Evolutionary conservation across 2,888 invertebrate genomes (phyloP).

Genomic region (Bugulina stolonifera): DNA sequence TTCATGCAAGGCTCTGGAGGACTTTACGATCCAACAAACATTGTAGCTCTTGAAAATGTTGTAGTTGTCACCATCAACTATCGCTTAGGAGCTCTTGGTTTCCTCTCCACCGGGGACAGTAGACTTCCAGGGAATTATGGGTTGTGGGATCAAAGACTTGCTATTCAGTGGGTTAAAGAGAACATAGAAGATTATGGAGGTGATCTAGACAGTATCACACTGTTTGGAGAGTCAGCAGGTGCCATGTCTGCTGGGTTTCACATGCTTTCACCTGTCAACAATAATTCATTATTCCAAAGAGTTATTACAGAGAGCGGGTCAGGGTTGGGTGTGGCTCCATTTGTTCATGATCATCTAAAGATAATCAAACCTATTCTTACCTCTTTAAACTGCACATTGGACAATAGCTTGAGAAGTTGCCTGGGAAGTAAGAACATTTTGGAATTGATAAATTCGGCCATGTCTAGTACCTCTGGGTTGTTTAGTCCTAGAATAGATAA

Average conservation of each 20-base stretch:
- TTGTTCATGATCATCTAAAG: background rate
- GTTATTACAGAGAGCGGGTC: constrained; percentile 29
- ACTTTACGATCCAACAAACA: constrained; percentile 14
- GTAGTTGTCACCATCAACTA: constrained; percentile 37
- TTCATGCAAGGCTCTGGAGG: constrained; percentile 11
- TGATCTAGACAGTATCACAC: constrained; percentile 33
- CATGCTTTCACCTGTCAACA: constrained; percentile 33
- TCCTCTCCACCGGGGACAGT: constrained; percentile 33
- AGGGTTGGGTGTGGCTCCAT: background rate
- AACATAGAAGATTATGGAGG: constrained; percentile 35
- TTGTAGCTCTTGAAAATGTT: constrained; percentile 32
- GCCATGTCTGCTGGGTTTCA: constrained; percentile 34
- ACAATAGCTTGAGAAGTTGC: background rate
- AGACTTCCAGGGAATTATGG: constrained; percentile 37
- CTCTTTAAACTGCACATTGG: background rate
- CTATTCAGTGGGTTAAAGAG: constrained; percentile 35
- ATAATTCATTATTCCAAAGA: constrained; percentile 27
- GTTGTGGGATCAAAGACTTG: constrained; percentile 36
- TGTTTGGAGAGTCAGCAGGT: constrained; percentile 39
- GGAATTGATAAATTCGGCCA: background rate
- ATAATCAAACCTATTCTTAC: background rate
- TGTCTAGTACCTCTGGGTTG: background rate
- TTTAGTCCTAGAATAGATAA: background rate
- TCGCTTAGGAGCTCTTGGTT: constrained; percentile 36
- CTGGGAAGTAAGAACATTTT: background rate